Percentiles rank a stretch among this genome's conserved stretches.
Evolutionary conservation across 2,888 invertebrate species (phyloP).

Genomic region (Strigamia crassipes): DNA sequence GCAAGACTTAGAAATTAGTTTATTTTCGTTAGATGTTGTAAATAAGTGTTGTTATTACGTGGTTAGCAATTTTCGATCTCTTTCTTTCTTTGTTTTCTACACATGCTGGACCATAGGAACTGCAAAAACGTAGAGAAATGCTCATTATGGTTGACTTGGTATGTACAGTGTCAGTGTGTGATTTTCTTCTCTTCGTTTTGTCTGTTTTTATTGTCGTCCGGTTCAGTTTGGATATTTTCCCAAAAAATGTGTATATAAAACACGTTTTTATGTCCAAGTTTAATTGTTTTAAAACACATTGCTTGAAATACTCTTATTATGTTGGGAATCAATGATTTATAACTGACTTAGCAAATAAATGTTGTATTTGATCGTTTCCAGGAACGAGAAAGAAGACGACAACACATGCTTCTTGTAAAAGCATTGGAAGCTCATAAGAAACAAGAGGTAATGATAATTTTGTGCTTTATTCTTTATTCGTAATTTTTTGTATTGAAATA

Average conservation of each 20-base stretch:
- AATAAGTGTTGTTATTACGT: constrained; percentile 25
- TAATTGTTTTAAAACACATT: no score
- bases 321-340: no score
- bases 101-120: constrained; percentile 74
- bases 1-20: neutral
- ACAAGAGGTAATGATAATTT: constrained; percentile 68
- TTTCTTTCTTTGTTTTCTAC: constrained; percentile 47
- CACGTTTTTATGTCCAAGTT: no score
- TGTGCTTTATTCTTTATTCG: neutral
- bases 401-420: constrained; percentile 86
- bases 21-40: no score
- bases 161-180: constrained; percentile 56
- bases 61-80: neutral
- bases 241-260: neutral
- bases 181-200: constrained; percentile 9
- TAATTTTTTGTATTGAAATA: constrained; percentile 49
- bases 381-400: constrained; percentile 86
- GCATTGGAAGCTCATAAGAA: constrained; percentile 83
- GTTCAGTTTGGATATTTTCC: neutral
- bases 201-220: constrained; percentile 2
- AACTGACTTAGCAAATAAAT: neutral
- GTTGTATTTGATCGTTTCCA: constrained; percentile 57
- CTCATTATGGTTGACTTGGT: constrained; percentile 82
- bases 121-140: constrained; percentile 83
- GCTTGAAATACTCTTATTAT: no score